Base-by-base conservation (phyloP, 2,797 vertebrate genomes). In the Chelidonichthys spinosus region DNA sequence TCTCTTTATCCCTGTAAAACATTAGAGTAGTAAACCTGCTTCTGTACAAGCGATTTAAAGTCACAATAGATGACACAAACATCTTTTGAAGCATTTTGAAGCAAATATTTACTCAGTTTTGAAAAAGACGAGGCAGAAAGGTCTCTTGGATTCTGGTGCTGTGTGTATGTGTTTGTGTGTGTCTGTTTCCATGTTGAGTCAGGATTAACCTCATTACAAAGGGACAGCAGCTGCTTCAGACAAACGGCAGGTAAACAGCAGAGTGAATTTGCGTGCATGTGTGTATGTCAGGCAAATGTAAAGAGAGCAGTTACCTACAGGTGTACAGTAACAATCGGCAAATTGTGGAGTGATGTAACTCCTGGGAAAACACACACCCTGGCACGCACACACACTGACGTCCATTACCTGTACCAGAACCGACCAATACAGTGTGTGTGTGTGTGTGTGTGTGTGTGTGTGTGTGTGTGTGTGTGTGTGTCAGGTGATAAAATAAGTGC, bases 171-270 rank as follows among this genome's bases (percentile, higher is more conserved):
- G n/a, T 69, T 40, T 74, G 47, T 52, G 54, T 69, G 25, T 71
- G 56, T 70, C 18, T 52, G 42, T 75, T 76, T 81, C 42, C 56
- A 75, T 81, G 83, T 83, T 70, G 42, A 55, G 59, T 53, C 42
- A 13, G 85, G 78, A 86, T 89, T 87, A 85, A 42, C 46, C 35
- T 87, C 79, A 69, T 55, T 13, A 89, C 72, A 88, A 87, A 87
- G 78, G 78, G 46, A 67, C 67, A 79, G 79, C 84, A 85, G 87
- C 89, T 92, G 89, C 85, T 77, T 76, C 75, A 74, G 54, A 78
- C 76, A 69, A 81, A 84, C 74, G 73, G 53, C 67, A 79, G 63
- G 69, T 73, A 84, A 73, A 82, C 70, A 71, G 4, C 3, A 56
- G 17, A 5, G 55, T 68, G 33, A 58, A 9, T 62, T 37, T 64